These are phyloP conservation scores for Pipistrellus pygmaeus DNA, from an alignment of 2,797 vertebrate species.

Conservation along the genomic window DNA sequence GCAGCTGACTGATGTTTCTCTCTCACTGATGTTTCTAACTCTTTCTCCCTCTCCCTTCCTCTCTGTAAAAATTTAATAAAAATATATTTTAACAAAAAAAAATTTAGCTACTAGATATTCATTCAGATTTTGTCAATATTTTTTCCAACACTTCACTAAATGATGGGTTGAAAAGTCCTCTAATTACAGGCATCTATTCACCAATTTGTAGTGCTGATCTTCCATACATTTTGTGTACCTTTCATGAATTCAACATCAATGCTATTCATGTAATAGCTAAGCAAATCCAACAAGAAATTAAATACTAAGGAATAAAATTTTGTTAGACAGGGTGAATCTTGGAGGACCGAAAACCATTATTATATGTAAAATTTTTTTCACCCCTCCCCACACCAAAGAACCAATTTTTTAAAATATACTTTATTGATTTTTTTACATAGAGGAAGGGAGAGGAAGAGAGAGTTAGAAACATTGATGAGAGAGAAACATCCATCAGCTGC, in stretches of 20 bases:
- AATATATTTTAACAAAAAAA: too few species aligned
- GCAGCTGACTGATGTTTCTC: too few species aligned
- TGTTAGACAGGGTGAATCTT: background rate
- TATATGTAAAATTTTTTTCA: background rate
- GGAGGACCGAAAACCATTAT: background rate
- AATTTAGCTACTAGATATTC: background rate
- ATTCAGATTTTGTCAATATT: constrained; percentile 28
- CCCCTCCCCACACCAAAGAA: background rate
- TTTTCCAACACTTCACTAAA: constrained; percentile 33
- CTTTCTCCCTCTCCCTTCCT: too few species aligned
- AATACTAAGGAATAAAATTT: constrained; percentile 20
- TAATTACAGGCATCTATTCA: background rate
- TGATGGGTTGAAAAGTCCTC: background rate
- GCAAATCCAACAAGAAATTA: constrained; percentile 30
- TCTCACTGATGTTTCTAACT: too few species aligned
- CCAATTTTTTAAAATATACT: background rate
- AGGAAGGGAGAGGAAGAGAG: too few species aligned
- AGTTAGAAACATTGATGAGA: too few species aligned
- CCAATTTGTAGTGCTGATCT: background rate
- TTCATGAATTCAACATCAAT: background rate
- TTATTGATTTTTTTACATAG: too few species aligned
- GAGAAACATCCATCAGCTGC: too few species aligned
- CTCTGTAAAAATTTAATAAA: too few species aligned
- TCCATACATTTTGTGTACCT: background rate
- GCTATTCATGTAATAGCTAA: background rate